A percentile compares a stretch with the other conserved stretches of the same genome.
phyloP scores from a whole-genome alignment of 2,888 invertebrate species.

The Apamea sordens region DNA sequence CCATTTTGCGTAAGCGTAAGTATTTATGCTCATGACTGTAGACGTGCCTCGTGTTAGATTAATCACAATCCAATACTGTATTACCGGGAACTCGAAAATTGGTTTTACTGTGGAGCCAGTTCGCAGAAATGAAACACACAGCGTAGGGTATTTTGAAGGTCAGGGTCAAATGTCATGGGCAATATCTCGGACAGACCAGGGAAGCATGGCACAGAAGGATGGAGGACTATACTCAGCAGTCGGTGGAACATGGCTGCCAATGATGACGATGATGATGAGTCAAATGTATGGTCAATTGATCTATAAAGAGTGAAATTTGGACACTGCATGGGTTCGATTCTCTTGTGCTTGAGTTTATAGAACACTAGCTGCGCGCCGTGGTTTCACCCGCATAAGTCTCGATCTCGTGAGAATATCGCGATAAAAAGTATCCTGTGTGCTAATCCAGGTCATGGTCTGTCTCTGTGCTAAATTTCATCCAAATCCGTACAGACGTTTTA shows the following conservation, averaged over 20 bases:
- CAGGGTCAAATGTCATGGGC: not conserved
- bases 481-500: too few species aligned
- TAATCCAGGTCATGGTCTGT: too few species aligned
- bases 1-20: not conserved
- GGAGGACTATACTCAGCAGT: not conserved
- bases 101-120: not conserved
- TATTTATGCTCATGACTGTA: not conserved
- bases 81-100: not conserved
- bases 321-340: too few species aligned
- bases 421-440: too few species aligned
- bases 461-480: too few species aligned
- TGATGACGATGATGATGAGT: not conserved
- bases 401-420: too few species aligned
- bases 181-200: not conserved
- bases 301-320: not conserved
- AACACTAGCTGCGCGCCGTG: too few species aligned
- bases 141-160: not conserved
- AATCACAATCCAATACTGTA: not conserved
- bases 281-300: not conserved
- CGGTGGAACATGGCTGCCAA: not conserved
- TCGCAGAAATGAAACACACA: not conserved
- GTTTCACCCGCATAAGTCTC: too few species aligned
- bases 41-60: not conserved
- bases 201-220: not conserved
- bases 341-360: too few species aligned